Evolutionary conservation across 53 echinoderm and acorn worm species (phyloP).

Genomic region (Holothuria leucospilota): DNA sequence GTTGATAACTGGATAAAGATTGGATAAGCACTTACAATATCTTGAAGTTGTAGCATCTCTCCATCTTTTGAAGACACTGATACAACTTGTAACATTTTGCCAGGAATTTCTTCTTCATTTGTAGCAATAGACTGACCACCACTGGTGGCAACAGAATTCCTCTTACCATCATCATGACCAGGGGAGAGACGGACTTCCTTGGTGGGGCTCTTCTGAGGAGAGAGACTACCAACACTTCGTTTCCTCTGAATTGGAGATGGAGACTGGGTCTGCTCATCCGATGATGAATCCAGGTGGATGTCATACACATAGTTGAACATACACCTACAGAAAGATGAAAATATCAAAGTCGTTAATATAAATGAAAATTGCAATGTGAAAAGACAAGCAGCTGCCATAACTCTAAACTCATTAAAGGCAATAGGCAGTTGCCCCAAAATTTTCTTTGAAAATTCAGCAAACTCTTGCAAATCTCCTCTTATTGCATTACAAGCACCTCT

Average conservation of each 20-base stretch:
- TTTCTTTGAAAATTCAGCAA: no score
- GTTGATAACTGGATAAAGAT: no score
- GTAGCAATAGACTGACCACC: slow-evolving; percentile 50
- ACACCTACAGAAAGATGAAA: slow-evolving; percentile 50
- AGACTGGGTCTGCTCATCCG: slow-evolving; percentile 7
- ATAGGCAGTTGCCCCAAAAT: no score
- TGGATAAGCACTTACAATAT: slow-evolving; percentile 63
- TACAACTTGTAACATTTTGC: slow-evolving; percentile 78
- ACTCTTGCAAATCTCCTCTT: no score
- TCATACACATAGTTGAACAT: slow-evolving; percentile 94
- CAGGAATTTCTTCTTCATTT: slow-evolving; percentile 70
- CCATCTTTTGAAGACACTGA: slow-evolving; percentile 94
- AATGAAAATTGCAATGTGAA: no score
- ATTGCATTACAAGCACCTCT: no score
- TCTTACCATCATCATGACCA: slow-evolving; percentile 6
- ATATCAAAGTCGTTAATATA: background rate
- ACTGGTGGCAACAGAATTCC: slow-evolving; percentile 39
- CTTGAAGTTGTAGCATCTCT: slow-evolving; percentile 78
- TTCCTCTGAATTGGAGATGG: slow-evolving; percentile 44
- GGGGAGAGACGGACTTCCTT: slow-evolving; percentile 74
- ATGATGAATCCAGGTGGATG: slow-evolving; percentile 77
- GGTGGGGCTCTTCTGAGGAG: slow-evolving; percentile 80
- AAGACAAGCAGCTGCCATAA: no score
- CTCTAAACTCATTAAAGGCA: no score
- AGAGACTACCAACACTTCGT: slow-evolving; percentile 55